Percentiles rank a stretch among this genome's conserved stretches.
phyloP scores from a whole-genome alignment of 2,888 invertebrate genomes.

The Candidula unifasciata region DNA sequence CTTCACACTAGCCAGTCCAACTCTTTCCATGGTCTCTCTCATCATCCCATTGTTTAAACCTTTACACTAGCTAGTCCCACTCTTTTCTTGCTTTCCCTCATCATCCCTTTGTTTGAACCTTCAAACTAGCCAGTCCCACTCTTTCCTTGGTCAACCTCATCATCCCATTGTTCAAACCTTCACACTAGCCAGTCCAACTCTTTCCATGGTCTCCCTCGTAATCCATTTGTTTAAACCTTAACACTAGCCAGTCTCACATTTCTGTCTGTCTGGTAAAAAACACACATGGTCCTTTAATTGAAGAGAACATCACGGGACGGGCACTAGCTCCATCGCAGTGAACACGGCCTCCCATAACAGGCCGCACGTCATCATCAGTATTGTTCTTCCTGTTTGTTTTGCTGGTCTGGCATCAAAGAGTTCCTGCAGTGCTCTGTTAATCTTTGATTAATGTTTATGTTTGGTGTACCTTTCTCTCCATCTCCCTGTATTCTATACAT shows the following conservation, averaged over 20 bases:
- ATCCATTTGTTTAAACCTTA: no score
- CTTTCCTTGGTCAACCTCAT: no score
- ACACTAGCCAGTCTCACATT: no score
- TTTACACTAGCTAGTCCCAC: no score
- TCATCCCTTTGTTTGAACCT: neutral
- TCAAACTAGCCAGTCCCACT: neutral
- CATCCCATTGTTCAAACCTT: no score
- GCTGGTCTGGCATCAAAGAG: neutral
- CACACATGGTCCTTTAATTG: conserved; percentile 13
- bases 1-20: no score
- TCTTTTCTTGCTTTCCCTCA: neutral
- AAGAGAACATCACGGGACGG: conserved; percentile 9
- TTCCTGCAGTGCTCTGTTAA: neutral
- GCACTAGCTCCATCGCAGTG: neutral
- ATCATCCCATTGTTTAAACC: no score
- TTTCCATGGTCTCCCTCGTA: no score
- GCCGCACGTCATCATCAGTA: neutral
- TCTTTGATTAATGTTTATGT: neutral
- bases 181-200: no score
- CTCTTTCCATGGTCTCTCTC: no score
- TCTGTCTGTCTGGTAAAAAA: neutral
- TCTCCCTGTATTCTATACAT: neutral
- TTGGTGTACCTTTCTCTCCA: neutral
- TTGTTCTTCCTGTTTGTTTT: conserved; percentile 14
- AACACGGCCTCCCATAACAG: neutral